phyloP scores from a whole-genome alignment of 1,140 invertebrate species.

The Leptinotarsa undecemlineata region DNA sequence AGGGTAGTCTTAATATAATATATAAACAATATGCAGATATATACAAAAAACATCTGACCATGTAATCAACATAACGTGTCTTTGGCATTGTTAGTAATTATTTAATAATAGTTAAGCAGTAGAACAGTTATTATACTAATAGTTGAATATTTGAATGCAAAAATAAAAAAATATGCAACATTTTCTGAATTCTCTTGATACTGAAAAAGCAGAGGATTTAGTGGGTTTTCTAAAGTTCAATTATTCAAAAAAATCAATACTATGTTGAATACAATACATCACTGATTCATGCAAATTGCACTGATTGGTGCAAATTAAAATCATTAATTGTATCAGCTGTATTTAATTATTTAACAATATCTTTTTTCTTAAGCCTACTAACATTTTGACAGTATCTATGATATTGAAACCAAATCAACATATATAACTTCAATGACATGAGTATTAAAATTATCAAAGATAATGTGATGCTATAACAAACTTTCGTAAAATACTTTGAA shows the following conservation, averaged over 20 bases:
- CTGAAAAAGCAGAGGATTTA: not conserved
- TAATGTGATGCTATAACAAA: constrained; percentile 33
- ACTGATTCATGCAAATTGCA: too few relatives aligned
- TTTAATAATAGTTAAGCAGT: not conserved
- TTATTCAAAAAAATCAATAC: too few relatives aligned
- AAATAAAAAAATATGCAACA: not conserved
- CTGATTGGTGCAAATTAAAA: not conserved
- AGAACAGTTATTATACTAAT: not conserved
- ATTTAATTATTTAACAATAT: not conserved
- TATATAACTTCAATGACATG: constrained; percentile 23
- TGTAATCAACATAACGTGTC: constrained; percentile 12
- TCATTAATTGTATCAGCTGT: not conserved
- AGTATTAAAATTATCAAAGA: constrained; percentile 33
- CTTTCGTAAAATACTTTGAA: constrained; percentile 29
- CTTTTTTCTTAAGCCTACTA: not conserved
- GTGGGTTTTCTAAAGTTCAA: too few relatives aligned
- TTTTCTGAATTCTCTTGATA: not conserved
- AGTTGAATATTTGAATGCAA: not conserved
- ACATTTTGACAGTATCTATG: not conserved
- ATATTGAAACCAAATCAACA: not conserved
- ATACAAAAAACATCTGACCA: constrained; percentile 20
- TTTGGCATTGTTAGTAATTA: constrained; percentile 30
- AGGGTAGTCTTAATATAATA: constrained; percentile 3
- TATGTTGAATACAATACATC: too few relatives aligned
- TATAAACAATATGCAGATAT: constrained; percentile 28